Evolutionary conservation across 2,797 vertebrate genomes (phyloP).

Genomic region (Gambusia yucatana): DNA sequence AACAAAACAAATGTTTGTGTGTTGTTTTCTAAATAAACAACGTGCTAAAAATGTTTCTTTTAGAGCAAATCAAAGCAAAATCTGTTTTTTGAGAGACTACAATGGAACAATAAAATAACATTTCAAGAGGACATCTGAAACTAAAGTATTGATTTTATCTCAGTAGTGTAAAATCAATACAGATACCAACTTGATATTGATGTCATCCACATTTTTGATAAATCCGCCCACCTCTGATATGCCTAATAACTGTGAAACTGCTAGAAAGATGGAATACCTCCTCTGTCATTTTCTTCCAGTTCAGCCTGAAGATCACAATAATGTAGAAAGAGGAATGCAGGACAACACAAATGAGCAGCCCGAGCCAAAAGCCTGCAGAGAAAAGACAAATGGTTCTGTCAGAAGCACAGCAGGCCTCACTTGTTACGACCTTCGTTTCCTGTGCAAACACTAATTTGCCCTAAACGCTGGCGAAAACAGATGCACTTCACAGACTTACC

Average conservation of each 20-base stretch:
- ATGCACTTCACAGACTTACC: constrained; percentile 71
- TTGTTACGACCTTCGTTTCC: constrained; percentile 1
- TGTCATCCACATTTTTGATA: too few species aligned
- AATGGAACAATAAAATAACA: too few species aligned
- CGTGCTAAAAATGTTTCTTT: too few species aligned
- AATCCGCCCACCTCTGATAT: background rate
- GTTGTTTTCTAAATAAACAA: too few species aligned
- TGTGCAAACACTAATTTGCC: background rate
- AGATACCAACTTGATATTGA: too few species aligned
- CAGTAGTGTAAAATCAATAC: too few species aligned
- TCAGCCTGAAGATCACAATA: constrained; percentile 77
- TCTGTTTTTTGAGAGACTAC: too few species aligned
- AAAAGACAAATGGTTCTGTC: constrained; percentile 3
- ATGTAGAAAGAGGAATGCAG: constrained; percentile 85
- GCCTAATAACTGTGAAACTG: background rate
- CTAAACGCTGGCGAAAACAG: background rate
- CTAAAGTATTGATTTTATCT: too few species aligned
- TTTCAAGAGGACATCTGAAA: too few species aligned
- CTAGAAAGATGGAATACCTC: constrained; percentile 43
- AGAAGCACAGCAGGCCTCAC: background rate
- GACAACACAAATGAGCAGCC: constrained; percentile 84
- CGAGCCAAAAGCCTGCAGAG: constrained; percentile 88
- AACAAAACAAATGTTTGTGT: too few species aligned
- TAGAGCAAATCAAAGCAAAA: too few species aligned
- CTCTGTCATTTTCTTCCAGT: constrained; percentile 63